Conservation (phyloP, 1,140 invertebrate genomes). For the Matsumurasca onukii region DNA sequence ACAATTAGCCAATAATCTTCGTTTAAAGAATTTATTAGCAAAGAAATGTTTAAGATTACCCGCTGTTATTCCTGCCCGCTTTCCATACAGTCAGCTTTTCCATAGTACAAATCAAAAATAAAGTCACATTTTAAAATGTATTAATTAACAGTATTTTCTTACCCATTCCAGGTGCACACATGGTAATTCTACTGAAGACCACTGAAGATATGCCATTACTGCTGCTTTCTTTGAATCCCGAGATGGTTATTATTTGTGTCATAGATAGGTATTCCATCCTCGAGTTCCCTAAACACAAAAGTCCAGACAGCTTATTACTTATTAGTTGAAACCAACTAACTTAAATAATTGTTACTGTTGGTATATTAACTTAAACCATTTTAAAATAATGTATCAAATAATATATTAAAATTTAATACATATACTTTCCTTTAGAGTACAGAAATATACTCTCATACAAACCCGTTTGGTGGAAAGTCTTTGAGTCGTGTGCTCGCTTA, state of each 20-base stretch:
- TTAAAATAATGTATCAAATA: too few species aligned
- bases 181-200: conserved; percentile 78
- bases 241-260: conserved; percentile 77
- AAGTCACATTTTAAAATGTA: conserved; percentile 5
- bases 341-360: too few species aligned
- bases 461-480: too few species aligned
- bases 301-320: too few species aligned
- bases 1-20: neutral
- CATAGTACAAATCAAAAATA: conserved; percentile 23
- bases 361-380: too few species aligned
- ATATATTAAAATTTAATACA: too few species aligned
- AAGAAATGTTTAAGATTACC: conserved; percentile 9
- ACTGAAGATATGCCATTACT: conserved; percentile 84
- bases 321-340: too few species aligned
- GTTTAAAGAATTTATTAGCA: conserved; percentile 47
- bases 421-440: too few species aligned
- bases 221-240: conserved; percentile 80
- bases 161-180: conserved; percentile 91
- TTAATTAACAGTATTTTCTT: conserved; percentile 38
- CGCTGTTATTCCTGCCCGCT: neutral
- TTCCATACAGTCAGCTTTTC: neutral
- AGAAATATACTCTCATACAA: too few species aligned
- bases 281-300: conserved; percentile 84
- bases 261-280: conserved; percentile 75
- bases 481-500: too few species aligned